Conservation (phyloP, 2,113 vertebrate species). For the Tyto alba region DNA sequence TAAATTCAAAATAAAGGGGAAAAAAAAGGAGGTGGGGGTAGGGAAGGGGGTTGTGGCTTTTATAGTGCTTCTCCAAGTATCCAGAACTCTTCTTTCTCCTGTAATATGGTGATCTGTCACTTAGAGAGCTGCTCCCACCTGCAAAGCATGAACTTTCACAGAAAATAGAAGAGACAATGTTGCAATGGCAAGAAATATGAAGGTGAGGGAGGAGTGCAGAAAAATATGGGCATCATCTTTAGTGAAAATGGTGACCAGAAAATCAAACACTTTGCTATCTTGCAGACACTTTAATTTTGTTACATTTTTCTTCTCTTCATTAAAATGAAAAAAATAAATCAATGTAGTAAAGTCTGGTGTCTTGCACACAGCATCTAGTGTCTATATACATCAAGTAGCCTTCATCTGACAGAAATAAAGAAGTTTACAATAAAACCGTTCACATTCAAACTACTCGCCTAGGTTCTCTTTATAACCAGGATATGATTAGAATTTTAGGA, state of each 20-base stretch:
- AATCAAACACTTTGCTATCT: not conserved
- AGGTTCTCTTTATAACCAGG: not conserved
- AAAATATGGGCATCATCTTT: not conserved
- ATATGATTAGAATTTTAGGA: not conserved
- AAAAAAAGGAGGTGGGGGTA: not conserved
- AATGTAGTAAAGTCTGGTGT: not conserved
- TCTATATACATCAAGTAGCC: not conserved
- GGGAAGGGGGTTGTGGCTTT: not conserved
- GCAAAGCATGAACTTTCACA: not conserved
- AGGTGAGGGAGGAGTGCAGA: not conserved
- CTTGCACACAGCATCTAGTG: not conserved
- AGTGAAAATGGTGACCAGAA: not conserved
- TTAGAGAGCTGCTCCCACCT: not conserved
- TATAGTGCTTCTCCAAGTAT: not conserved
- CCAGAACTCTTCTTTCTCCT: not conserved
- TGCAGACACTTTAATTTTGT: not conserved
- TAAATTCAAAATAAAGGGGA: not conserved
- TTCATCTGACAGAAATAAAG: not conserved
- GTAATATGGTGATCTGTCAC: not conserved
- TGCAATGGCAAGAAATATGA: not conserved
- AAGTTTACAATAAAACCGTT: not conserved
- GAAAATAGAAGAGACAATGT: not conserved
- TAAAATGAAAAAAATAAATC: not conserved
- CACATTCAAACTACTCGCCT: not conserved
- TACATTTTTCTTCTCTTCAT: not conserved